These are phyloP conservation scores for Meteorus cinctellus DNA, from an alignment of 2,888 invertebrate species.

Conservation along the genomic window DNA sequence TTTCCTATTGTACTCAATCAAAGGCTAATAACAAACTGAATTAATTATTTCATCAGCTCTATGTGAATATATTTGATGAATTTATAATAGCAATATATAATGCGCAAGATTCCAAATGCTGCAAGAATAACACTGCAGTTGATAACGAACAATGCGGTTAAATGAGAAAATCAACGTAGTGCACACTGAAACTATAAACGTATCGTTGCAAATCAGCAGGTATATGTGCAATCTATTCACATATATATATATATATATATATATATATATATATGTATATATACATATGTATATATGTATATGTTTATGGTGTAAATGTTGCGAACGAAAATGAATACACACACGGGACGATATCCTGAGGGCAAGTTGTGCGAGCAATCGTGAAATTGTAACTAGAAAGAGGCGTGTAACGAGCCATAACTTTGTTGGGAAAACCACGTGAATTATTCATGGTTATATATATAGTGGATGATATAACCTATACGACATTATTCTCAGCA, in stretches of 20 bases:
- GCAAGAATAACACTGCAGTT: no score
- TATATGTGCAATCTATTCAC: slow-evolving; percentile 24
- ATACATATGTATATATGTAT: slow-evolving; percentile 33
- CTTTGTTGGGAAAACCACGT: slow-evolving; percentile 55
- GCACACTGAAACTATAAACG: no score
- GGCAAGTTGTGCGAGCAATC: slow-evolving; percentile 30
- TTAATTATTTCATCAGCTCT: no score
- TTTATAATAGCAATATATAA: no score
- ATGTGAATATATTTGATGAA: no score
- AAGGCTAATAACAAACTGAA: no score
- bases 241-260: slow-evolving; percentile 31
- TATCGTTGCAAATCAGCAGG: not conserved
- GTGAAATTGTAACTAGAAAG: slow-evolving; percentile 41
- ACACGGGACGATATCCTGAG: slow-evolving; percentile 29
- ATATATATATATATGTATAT: slow-evolving; percentile 10
- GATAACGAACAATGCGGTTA: not conserved
- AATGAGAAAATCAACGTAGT: not conserved
- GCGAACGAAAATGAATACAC: slow-evolving; percentile 20
- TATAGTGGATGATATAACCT: slow-evolving; percentile 49
- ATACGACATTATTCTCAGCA: slow-evolving; percentile 51
- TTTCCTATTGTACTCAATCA: no score
- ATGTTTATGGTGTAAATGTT: slow-evolving; percentile 5
- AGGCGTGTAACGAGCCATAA: slow-evolving; percentile 56
- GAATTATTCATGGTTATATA: slow-evolving; percentile 52
- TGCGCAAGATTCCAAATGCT: no score